phyloP scores from a whole-genome alignment of 2,113 vertebrate species.

The Anser brachyrhynchus region DNA sequence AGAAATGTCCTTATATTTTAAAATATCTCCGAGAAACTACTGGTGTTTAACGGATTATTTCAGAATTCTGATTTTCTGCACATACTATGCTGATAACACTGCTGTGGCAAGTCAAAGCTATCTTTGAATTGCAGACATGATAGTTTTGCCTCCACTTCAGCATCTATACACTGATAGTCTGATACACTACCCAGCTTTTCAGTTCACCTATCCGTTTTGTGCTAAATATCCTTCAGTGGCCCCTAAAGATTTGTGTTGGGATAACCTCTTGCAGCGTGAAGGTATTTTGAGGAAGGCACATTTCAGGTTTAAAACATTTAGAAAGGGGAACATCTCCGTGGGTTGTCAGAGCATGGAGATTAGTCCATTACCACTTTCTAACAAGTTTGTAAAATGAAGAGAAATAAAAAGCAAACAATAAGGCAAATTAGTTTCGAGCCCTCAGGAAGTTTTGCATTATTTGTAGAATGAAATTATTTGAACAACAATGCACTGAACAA shows the following conservation, averaged over 20 bases:
- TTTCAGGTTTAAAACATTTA: not conserved
- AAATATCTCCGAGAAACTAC: not conserved
- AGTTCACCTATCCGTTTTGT: not conserved
- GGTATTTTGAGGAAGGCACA: not conserved
- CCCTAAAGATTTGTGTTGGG: not conserved
- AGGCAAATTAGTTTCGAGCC: constrained; percentile 6
- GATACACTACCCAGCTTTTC: not conserved
- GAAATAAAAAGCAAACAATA: constrained; percentile 36
- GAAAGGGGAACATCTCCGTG: not conserved
- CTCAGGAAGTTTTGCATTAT: not conserved
- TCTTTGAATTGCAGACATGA: not conserved
- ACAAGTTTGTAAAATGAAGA: not conserved
- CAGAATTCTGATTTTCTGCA: not conserved
- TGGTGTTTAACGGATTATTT: not conserved
- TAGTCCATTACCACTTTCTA: not conserved
- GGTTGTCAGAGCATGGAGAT: not conserved
- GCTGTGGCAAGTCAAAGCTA: not conserved
- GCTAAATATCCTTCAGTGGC: not conserved
- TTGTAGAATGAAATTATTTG: not conserved
- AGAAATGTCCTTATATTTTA: not conserved
- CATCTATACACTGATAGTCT: not conserved
- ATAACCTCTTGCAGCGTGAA: not conserved
- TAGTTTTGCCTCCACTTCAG: not conserved
- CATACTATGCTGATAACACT: not conserved
- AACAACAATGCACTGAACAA: not conserved